Conservation (phyloP, 2,888 invertebrate species). For the Drosophila leonis region DNA sequence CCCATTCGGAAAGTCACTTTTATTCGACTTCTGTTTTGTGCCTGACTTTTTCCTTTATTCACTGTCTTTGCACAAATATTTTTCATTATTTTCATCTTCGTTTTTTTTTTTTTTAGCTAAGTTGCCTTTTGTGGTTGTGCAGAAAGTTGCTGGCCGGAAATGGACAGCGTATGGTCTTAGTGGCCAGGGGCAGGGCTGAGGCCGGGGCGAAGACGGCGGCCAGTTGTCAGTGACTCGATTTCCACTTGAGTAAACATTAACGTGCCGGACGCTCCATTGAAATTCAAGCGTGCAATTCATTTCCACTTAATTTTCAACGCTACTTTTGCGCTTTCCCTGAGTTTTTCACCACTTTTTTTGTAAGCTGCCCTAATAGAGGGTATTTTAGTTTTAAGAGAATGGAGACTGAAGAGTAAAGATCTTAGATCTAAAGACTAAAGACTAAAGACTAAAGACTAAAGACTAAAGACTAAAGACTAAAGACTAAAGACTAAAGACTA, state of each 20-base stretch:
- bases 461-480: background rate
- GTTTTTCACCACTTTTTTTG: conserved; percentile 21
- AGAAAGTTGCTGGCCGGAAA: conserved; percentile 71
- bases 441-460: background rate
- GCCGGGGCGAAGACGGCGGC: background rate
- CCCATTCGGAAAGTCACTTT: conserved; percentile 31
- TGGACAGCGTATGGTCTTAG: conserved; percentile 47
- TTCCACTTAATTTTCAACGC: conserved; percentile 82
- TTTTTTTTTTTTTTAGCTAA: conserved; percentile 17
- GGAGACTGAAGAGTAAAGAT: background rate
- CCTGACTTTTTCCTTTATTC: conserved; percentile 30
- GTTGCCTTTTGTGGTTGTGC: conserved; percentile 57
- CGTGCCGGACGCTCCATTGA: conserved; percentile 81
- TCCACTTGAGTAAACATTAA: conserved; percentile 82
- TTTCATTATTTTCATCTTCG: conserved; percentile 41
- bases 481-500: background rate
- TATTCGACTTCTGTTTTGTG: conserved; percentile 21
- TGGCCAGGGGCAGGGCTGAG: background rate
- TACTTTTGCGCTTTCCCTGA: conserved; percentile 44
- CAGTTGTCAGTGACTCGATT: conserved; percentile 74
- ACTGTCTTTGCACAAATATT: conserved; percentile 56
- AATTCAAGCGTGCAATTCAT: conserved; percentile 82
- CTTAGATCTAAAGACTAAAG: background rate
- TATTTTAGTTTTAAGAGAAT: background rate
- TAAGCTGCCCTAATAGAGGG: background rate